A percentile compares a stretch with the other conserved stretches of the same genome.
These are phyloP conservation scores for Orchestia grillus DNA, from an alignment of 1,140 invertebrate genomes.

Conservation along the genomic window DNA sequence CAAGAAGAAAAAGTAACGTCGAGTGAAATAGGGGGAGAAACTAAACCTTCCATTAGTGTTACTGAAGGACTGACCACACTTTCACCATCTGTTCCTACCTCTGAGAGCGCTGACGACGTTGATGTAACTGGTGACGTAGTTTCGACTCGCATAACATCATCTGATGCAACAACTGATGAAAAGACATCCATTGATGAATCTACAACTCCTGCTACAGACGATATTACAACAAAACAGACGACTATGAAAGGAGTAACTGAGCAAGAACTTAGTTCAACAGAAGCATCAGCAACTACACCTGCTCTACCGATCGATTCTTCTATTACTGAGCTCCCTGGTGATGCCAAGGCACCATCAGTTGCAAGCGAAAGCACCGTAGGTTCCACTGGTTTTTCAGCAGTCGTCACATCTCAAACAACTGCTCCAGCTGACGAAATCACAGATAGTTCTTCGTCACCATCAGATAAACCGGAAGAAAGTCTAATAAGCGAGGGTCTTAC, in stretches of 20 bases:
- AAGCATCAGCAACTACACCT: not conserved
- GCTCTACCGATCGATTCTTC: not conserved
- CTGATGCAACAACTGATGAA: not conserved
- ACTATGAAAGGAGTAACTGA: not conserved
- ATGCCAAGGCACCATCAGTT: not conserved
- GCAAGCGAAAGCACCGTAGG: not conserved
- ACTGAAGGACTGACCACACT: not conserved
- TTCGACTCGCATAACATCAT: slow-evolving; percentile 1
- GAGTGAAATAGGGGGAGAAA: not conserved
- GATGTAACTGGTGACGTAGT: slow-evolving; percentile 11
- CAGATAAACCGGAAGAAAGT: not conserved
- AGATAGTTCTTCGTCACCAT: not conserved
- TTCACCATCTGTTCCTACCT: not conserved
- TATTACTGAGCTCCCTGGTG: not conserved
- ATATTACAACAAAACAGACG: not conserved
- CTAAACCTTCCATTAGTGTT: not conserved
- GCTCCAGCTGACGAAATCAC: not conserved
- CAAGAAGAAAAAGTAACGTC: not conserved
- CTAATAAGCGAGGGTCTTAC: not conserved
- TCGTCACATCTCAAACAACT: not conserved
- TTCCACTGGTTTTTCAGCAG: not conserved
- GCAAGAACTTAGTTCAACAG: not conserved
- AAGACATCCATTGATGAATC: not conserved
- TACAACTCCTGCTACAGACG: not conserved
- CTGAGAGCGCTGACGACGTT: not conserved